Conservation (phyloP, 1,140 invertebrate species). For the Brachionus plicatilis region DNA sequence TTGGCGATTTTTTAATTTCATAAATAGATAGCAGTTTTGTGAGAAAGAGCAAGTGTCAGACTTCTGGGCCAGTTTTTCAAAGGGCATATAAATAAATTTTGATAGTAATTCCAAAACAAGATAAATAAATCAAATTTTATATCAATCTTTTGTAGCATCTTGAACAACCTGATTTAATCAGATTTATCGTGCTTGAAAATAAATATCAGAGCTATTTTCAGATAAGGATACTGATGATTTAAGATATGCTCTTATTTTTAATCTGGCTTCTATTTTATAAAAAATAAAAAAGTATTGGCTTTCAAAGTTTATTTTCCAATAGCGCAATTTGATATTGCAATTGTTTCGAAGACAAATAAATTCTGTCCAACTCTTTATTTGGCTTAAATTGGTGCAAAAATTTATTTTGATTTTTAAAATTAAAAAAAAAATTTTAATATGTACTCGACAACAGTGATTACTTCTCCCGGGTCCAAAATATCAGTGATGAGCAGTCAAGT, state of each 20-base stretch:
- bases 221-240: background rate
- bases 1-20: background rate
- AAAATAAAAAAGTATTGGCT: background rate
- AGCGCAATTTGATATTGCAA: background rate
- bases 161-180: background rate
- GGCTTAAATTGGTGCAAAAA: background rate
- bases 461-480: background rate
- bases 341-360: constrained; percentile 25
- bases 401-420: background rate
- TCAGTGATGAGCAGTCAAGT: background rate
- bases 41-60: background rate
- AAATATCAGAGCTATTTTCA: background rate
- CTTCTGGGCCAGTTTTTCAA: background rate
- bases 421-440: background rate
- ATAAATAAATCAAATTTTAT: background rate
- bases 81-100: background rate
- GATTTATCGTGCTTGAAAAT: background rate
- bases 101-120: background rate
- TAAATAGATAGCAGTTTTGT: background rate
- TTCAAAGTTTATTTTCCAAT: background rate
- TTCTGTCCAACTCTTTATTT: background rate
- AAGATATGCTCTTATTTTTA: background rate
- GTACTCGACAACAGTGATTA: background rate
- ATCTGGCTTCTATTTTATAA: background rate
- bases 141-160: background rate